Conservation (phyloP, 2,888 invertebrate genomes). For the Lasiommata megera region DNA sequence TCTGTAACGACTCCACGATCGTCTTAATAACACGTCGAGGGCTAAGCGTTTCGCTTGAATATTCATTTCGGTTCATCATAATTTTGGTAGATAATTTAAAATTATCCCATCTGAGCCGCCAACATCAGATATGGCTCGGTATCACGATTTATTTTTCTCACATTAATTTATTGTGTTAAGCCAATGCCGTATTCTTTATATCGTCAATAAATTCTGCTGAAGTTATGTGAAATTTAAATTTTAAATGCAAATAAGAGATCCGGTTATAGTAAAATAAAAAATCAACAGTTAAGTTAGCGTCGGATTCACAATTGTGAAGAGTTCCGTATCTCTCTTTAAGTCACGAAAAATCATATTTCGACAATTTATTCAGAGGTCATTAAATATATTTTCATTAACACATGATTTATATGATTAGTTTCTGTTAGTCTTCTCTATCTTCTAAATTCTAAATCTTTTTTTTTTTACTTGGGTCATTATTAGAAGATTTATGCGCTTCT, state of each 20-base stretch:
- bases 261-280: not conserved
- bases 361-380: no score
- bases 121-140: slow-evolving; percentile 38
- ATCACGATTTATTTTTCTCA: slow-evolving; percentile 61
- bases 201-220: slow-evolving; percentile 1
- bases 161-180: slow-evolving; percentile 49
- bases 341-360: no score
- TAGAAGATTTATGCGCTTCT: no score
- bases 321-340: no score
- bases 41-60: slow-evolving; percentile 77
- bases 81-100: slow-evolving; percentile 77
- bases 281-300: no score
- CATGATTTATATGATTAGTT: no score
- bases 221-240: not conserved
- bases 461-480: no score
- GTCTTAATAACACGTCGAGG: slow-evolving; percentile 72
- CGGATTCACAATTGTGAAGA: no score
- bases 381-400: no score
- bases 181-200: not conserved
- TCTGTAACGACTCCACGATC: slow-evolving; percentile 76
- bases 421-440: no score
- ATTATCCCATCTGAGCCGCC: slow-evolving; percentile 59
- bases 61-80: slow-evolving; percentile 77
- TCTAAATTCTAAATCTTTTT: no score
- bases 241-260: not conserved